These are phyloP conservation scores for Metopia argyrocephala DNA, from an alignment of 2,888 invertebrate species.

Conservation along the genomic window DNA sequence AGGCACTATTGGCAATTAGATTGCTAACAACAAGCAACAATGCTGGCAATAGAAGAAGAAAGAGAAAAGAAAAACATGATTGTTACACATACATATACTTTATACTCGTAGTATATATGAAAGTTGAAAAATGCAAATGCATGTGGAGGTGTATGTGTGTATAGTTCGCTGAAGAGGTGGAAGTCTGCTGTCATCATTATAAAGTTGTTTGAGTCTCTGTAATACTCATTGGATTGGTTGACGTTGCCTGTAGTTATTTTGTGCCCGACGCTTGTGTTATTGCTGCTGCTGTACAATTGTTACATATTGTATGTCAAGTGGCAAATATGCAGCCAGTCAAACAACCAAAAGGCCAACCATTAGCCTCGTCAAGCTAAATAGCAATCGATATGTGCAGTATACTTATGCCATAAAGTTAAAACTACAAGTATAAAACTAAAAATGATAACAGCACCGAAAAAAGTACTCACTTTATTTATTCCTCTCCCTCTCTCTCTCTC, in stretches of 20 bases:
- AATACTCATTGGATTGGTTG: neutral
- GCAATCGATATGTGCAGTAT: conserved; percentile 49
- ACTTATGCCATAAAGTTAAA: conserved; percentile 26
- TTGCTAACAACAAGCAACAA: neutral
- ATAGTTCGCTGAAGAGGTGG: neutral
- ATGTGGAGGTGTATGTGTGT: neutral
- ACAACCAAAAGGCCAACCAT: conserved; percentile 35
- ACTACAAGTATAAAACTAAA: neutral
- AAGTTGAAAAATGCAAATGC: neutral
- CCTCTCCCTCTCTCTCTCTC: neutral
- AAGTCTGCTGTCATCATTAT: conserved; percentile 22
- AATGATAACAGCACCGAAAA: neutral
- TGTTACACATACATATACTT: neutral
- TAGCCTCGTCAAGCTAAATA: conserved; percentile 40
- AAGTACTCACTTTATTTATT: neutral
- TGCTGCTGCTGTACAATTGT: neutral
- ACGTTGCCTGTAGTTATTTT: neutral
- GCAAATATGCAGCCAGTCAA: conserved; percentile 43
- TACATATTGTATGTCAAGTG: conserved; percentile 38
- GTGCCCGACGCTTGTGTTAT: neutral
- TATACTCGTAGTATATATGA: neutral
- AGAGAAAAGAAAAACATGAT: neutral
- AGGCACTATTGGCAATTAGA: conserved; percentile 34
- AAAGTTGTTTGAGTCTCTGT: conserved; percentile 14
- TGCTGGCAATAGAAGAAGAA: neutral